Evolutionary conservation across 2,797 vertebrate species (phyloP), one percentile per base, ranked within the genome.

Genomic region (Crocidura indochinensis): DNA sequence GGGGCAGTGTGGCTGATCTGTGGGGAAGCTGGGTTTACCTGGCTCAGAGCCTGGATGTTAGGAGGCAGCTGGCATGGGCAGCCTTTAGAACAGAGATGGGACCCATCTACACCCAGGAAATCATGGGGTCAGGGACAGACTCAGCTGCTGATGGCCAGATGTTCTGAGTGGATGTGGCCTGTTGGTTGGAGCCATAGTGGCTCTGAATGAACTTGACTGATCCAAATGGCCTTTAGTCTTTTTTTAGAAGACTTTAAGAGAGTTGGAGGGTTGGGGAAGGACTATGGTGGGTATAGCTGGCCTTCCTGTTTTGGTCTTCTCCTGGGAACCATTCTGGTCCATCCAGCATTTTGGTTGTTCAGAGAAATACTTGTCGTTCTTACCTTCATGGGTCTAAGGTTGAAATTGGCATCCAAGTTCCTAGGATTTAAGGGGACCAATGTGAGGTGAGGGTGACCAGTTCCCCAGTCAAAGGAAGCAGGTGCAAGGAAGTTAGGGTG

Each of bases 371-470:
- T 67, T 27, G 14, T 7, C 3, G 27, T 51, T 89, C 95, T 44
- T 94, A 97, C 96, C 95, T 93, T 46, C 2, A 72, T 5, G 19
- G 17, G 1, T 77, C 2, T 73, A 72, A 89, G 65, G 83, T 15
- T 89, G 75, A 90, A 91, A 71, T 11, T 76, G 38, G 0, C 38
- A 4, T 11, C n/a, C 0, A 0, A 5, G 7, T 90, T 73, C 92
- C 96, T 96, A 67, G 81, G 95, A 96, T 92, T 94, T 6, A 29
- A 92, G 72, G 29, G 10, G 24, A 49, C 90, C 64, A 78, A 14
- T 44, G 27, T 93, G 88, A 92, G 74, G 79, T 49, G 68, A 77
- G 49, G 69, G 72, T 62, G 77, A 31, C 14, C 73, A 0, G 3
- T 2, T 14, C 72, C 2, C 38, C 38, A 38, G 38, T 38, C 38